phyloP scores from a whole-genome alignment of 2,797 vertebrate genomes.

The Peromyscus melanophrys region DNA sequence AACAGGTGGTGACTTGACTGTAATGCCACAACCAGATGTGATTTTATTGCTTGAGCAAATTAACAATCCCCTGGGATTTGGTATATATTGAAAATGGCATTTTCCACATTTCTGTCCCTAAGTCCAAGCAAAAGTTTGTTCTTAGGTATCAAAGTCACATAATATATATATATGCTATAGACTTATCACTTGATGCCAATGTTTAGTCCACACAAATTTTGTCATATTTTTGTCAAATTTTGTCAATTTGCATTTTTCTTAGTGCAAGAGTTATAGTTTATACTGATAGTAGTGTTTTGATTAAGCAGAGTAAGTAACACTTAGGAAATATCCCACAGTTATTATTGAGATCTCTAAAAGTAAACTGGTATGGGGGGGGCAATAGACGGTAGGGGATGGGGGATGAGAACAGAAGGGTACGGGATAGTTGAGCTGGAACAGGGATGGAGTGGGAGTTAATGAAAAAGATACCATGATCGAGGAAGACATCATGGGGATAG shows the following conservation, averaged over 20 bases:
- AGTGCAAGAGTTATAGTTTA: neutral
- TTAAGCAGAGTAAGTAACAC: neutral
- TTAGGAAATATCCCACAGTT: neutral
- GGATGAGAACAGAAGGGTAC: no score
- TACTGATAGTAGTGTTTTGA: neutral
- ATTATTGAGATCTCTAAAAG: neutral
- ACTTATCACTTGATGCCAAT: rapidly evolving
- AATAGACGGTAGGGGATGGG: no score
- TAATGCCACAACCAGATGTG: neutral
- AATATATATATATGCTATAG: neutral
- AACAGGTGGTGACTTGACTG: neutral
- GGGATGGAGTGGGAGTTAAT: no score
- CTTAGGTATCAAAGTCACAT: neutral
- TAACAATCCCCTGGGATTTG: neutral
- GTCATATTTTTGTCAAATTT: neutral
- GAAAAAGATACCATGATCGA: no score
- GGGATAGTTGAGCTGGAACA: no score
- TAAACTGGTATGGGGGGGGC: no score
- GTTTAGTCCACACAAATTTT: neutral
- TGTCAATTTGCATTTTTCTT: neutral
- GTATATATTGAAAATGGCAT: neutral
- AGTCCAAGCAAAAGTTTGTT: neutral
- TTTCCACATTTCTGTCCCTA: neutral
- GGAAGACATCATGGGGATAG: no score
- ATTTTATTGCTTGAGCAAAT: neutral